Conservation (phyloP, 2,888 invertebrate species). For the Euzetes globulus region DNA sequence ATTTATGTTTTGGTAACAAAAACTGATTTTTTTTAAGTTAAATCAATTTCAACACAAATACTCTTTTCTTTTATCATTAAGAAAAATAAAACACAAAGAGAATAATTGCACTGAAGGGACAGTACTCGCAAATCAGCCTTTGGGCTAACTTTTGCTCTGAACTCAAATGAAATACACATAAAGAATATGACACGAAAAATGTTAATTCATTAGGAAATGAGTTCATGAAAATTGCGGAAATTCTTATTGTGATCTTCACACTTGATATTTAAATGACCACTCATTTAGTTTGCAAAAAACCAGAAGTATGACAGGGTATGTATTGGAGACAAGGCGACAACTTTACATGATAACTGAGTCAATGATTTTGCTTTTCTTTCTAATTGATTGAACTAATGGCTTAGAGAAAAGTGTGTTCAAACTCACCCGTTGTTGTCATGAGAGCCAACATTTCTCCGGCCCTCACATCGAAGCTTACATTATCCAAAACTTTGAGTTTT, state of each 20-base stretch:
- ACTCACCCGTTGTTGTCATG: constrained; percentile 63
- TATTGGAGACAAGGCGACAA: too few species aligned
- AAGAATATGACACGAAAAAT: constrained; percentile 14
- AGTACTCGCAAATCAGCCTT: too few species aligned
- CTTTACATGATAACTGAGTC: too few species aligned
- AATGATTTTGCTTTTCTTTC: too few species aligned
- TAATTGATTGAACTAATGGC: not conserved
- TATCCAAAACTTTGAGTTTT: constrained; percentile 56
- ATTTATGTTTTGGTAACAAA: too few species aligned
- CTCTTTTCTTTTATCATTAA: too few species aligned
- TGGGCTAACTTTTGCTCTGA: not conserved
- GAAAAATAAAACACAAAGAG: too few species aligned
- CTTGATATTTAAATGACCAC: not conserved
- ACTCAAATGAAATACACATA: not conserved
- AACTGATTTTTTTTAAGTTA: too few species aligned
- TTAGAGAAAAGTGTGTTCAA: not conserved
- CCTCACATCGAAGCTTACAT: constrained; percentile 75
- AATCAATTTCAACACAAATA: too few species aligned
- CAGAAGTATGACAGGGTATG: too few species aligned
- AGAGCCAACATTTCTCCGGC: constrained; percentile 85
- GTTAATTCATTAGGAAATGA: constrained; percentile 11
- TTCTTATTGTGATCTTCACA: not conserved
- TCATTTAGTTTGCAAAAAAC: not conserved
- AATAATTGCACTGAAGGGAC: too few species aligned
- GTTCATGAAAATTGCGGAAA: constrained; percentile 11